phyloP scores from a whole-genome alignment of 2,113 vertebrate species.

The Upupa epops region DNA sequence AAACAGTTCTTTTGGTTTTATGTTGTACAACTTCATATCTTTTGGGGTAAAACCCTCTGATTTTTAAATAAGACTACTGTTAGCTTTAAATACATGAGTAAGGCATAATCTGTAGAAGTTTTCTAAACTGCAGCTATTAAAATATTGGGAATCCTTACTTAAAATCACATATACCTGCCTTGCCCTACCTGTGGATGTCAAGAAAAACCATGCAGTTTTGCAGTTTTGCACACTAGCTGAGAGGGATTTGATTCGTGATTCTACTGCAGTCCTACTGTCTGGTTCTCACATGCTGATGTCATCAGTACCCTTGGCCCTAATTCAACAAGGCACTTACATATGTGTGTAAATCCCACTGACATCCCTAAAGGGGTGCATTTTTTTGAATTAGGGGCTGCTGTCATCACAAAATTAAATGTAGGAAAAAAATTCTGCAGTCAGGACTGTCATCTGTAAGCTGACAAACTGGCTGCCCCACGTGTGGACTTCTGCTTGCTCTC shows the following conservation, averaged over 20 bases:
- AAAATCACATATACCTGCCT: background rate
- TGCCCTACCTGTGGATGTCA: background rate
- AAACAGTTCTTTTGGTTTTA: conserved; percentile 27
- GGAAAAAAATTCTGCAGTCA: rapidly evolving
- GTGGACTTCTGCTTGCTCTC: background rate
- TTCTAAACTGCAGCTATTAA: background rate
- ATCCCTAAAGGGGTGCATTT: background rate
- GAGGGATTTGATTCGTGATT: background rate
- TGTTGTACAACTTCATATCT: background rate
- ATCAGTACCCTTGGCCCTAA: background rate
- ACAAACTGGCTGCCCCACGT: background rate
- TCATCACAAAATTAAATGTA: conserved; percentile 13
- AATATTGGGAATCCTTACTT: background rate
- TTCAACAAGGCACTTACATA: background rate
- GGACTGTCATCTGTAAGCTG: background rate
- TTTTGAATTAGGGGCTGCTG: background rate
- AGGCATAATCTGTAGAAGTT: background rate
- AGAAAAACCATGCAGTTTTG: background rate
- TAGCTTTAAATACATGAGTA: conserved; percentile 7
- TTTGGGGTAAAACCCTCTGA: background rate
- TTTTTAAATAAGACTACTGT: conserved; percentile 7
- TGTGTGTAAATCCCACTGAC: background rate
- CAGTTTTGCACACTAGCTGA: background rate
- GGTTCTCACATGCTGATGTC: background rate
- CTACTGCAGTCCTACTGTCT: background rate